Evolutionary conservation across 2,797 vertebrate genomes (phyloP).

Genomic region (Tarsius wallacei): DNA sequence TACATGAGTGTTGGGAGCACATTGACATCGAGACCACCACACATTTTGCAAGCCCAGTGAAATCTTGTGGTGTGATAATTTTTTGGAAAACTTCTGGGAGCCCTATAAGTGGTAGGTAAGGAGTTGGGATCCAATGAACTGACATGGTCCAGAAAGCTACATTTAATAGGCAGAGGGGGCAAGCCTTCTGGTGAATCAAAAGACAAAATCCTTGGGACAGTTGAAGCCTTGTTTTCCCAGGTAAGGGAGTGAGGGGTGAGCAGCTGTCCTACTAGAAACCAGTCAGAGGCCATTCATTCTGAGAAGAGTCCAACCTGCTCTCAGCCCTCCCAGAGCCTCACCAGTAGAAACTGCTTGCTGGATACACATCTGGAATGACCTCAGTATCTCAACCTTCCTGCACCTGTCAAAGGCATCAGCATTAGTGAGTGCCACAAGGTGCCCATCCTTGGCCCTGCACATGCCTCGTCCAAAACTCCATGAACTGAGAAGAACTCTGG

Average conservation of each 20-base stretch:
- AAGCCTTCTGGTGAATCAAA: background rate
- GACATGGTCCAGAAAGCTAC: background rate
- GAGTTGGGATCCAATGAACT: background rate
- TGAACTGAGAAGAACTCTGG: background rate
- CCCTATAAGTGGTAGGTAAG: background rate
- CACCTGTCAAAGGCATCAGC: background rate
- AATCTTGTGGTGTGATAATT: background rate
- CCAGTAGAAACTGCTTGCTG: background rate
- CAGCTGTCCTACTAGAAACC: background rate
- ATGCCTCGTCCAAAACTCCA: background rate
- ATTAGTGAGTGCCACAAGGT: background rate
- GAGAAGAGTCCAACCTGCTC: background rate
- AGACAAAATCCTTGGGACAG: background rate
- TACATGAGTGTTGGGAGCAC: accelerated
- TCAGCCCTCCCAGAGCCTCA: background rate
- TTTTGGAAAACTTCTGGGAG: background rate
- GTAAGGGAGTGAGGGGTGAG: background rate
- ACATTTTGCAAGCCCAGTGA: background rate
- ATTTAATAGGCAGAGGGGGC: background rate
- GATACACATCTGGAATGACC: background rate
- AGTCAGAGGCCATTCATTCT: background rate
- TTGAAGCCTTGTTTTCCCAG: background rate
- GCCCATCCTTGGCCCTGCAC: background rate
- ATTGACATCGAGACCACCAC: background rate
- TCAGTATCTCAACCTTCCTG: background rate